Base-by-base conservation (phyloP, 1,140 invertebrate genomes). In the Plodia interpunctella region DNA sequence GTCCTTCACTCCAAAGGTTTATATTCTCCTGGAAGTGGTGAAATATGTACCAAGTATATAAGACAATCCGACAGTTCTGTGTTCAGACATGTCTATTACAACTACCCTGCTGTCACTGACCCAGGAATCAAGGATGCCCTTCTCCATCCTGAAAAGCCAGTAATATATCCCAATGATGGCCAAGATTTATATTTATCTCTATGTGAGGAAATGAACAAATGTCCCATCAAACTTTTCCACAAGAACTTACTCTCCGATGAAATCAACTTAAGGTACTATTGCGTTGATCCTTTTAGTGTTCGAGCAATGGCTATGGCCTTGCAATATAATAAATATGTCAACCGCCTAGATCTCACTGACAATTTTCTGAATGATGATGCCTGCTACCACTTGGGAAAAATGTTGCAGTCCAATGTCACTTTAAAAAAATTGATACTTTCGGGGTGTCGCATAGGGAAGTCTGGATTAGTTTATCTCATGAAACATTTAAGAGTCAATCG, bases 31-130 rank as follows among this genome's bases (percentile, higher is more conserved):
- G 70, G 72, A 3, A 70, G 66, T 18, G 65, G 63, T 3, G 70
- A 72, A 52, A n/a, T 70, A 52, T 75, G 72, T 25, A 28, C 28
- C 2, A 62, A 63, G 21, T 66, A 68, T 30, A 54, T 83, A 30
- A 5, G 76, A 0, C 49, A 84, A n/a, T 89, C 87, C 13, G 72
- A 76, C 15, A 89, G 84, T 62, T 78, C 78, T 6, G n/a, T 88
- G 0, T 59, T 71, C 10, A 66, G 65, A 49, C 80, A 89, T 56
- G 64, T 70, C 0, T 74, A 83, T 20, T 89, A 83, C 62, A 68
- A 70, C 55, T 89, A 87, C 63, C 84, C 84, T 20, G 68, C 75
- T 1, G 60, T 87, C 0, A 51, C 60, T 51, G 84, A 89, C 67
- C 87, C 87, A 15, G 83, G 83, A 17, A 78, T 87, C 38, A 64